Percentiles rank a stretch among this genome's conserved stretches.
Evolutionary conservation across 2,797 vertebrate genomes (phyloP).

Genomic region (Eulemur rubriventer): DNA sequence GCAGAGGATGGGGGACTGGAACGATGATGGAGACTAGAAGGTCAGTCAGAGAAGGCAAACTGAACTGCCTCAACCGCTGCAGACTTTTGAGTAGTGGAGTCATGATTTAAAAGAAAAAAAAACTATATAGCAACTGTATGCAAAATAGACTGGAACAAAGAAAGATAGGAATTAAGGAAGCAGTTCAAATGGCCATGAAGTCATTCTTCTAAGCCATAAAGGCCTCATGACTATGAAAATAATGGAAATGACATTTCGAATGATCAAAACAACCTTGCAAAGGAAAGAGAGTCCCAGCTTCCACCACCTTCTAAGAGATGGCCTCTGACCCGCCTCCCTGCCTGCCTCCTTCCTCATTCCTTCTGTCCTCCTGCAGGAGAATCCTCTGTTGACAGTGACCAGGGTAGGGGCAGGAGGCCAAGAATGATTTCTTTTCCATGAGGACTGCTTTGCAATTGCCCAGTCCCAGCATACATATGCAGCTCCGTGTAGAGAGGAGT

Average conservation of each 20-base stretch:
- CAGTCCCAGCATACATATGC: not conserved
- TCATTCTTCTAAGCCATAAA: constrained; percentile 60
- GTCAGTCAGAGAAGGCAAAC: not conserved
- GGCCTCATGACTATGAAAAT: constrained; percentile 64
- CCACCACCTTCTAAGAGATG: constrained; percentile 45
- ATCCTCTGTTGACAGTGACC: constrained; percentile 49
- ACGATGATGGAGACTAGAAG: not conserved
- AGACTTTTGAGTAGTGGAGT: constrained; percentile 29
- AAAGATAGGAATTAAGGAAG: constrained; percentile 56
- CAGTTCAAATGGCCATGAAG: constrained; percentile 56
- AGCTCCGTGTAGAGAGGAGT: constrained; percentile 54
- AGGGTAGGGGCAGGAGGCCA: constrained; percentile 44
- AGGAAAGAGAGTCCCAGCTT: constrained; percentile 25
- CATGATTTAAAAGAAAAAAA: not conserved
- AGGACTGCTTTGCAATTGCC: constrained; percentile 49
- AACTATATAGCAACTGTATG: not conserved
- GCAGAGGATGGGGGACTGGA: not conserved
- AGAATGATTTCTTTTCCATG: constrained; percentile 36
- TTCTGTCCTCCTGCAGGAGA: constrained; percentile 26
- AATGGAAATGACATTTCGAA: constrained; percentile 72
- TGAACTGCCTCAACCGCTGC: not conserved
- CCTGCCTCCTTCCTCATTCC: not conserved
- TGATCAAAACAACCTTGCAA: constrained; percentile 74
- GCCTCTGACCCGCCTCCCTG: constrained; percentile 39
- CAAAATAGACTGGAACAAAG: constrained; percentile 26